Evolutionary conservation across 2,797 vertebrate genomes (phyloP).

Genomic region (Lepus oiostolus): DNA sequence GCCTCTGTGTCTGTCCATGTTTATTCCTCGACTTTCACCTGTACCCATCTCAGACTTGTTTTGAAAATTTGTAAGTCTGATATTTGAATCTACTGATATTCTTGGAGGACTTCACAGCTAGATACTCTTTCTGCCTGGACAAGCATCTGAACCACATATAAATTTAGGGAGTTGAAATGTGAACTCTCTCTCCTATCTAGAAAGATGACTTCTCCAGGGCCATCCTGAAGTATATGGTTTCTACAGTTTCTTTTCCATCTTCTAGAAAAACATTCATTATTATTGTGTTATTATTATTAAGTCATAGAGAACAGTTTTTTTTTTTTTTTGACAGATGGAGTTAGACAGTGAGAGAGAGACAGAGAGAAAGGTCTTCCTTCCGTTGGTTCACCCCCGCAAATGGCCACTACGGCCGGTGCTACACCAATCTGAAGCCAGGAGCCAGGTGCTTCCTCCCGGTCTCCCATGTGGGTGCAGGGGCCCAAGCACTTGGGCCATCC

Average conservation of each 20-base stretch:
- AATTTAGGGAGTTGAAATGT: background rate
- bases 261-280: constrained; percentile 3
- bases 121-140: background rate
- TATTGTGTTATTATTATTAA: background rate
- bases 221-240: background rate
- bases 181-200: background rate
- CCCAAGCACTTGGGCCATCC: too few species aligned
- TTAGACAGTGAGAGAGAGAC: too few species aligned
- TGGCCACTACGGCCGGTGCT: too few species aligned
- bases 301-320: background rate
- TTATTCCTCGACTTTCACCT: constrained; percentile 4
- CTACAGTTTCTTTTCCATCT: background rate
- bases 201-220: constrained; percentile 19
- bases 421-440: too few species aligned
- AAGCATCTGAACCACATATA: background rate
- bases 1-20: background rate
- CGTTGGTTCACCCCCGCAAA: too few species aligned
- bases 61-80: constrained; percentile 17
- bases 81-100: constrained; percentile 49
- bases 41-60: background rate
- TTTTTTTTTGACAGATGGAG: too few species aligned
- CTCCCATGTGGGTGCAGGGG: too few species aligned
- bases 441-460: too few species aligned
- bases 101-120: background rate
- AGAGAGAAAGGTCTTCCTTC: too few species aligned